Base-by-base conservation (phyloP, 2,888 invertebrate species). In the Synanthedon myopaeformis region DNA sequence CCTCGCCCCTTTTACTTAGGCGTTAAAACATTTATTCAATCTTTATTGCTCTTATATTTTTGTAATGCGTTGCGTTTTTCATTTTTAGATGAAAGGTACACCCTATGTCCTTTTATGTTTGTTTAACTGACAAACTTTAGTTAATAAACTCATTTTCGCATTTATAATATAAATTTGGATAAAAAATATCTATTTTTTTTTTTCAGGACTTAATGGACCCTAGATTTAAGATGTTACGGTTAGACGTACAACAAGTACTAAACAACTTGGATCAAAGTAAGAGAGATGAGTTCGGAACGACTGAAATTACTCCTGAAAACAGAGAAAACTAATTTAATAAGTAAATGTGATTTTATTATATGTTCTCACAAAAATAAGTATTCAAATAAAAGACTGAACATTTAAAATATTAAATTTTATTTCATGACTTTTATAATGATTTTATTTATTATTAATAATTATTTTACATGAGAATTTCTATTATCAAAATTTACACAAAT, bases 401-500 rank as follows among this genome's bases (percentile, higher is more conserved):
- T 17, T 17, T 49, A 17, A 12, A n/a, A 51, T 61, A 62, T 64
- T 66, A 68, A 74, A 76, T 79, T 80, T 77, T 67, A 67, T 79
- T 83, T 84, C 69, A 77, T 78, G 82, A 82, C 81, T 78, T 70
- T 75, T 74, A 75, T 66, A 51, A 74, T 68, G 73, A 72, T 70
- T 72, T 79, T 69, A 66, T 73, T 66, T 66, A 69, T 70, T 67
- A 67, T 67, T 23, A 4, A 23, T 23, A 23, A 23, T 23, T 75
- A 61, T 69, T 62, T 67, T 69, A 64, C 60, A 63, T 55, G 63
- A 67, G 65, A 63, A 65, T 63, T 65, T 56, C 69, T 75, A 70
- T 80, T 83, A 82, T 82, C 78, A 82, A 82, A 85, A 84, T 82
- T 72, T 84, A 84, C 82, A 83, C 81, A 82, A 85, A 80, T 76